Evolutionary conservation across 2,797 vertebrate genomes (phyloP).

Genomic region (Dermochelys coriacea): DNA sequence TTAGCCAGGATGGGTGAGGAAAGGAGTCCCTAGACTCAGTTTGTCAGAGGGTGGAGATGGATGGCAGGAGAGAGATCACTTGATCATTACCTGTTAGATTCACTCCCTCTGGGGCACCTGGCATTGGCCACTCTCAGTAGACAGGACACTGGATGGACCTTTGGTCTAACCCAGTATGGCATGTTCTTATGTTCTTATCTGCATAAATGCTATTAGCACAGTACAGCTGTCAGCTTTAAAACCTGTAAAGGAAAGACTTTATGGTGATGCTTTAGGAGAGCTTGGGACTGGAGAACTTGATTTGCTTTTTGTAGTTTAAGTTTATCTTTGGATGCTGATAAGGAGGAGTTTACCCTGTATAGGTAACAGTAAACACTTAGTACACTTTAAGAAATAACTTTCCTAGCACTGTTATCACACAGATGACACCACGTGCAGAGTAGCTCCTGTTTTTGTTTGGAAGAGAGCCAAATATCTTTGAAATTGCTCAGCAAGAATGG

Average conservation of each 20-base stretch:
- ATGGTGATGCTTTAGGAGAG: constrained; percentile 22
- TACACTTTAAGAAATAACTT: constrained; percentile 17
- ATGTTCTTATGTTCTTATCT: not conserved
- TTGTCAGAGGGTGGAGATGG: too few species aligned
- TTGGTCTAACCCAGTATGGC: too few species aligned
- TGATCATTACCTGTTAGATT: too few species aligned
- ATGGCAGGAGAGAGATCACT: too few species aligned
- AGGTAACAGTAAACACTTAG: constrained; percentile 24
- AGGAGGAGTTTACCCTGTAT: constrained; percentile 30
- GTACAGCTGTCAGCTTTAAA: constrained; percentile 28
- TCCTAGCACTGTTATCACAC: not conserved
- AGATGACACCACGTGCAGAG: not conserved
- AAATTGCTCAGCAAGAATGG: not conserved
- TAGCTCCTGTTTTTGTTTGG: not conserved
- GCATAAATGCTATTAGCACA: constrained; percentile 40
- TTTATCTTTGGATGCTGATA: constrained; percentile 26
- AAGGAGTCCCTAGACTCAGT: too few species aligned
- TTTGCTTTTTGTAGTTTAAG: constrained; percentile 11
- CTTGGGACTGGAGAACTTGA: constrained; percentile 5
- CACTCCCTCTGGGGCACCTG: too few species aligned
- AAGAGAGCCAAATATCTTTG: constrained; percentile 5
- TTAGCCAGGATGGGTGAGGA: too few species aligned
- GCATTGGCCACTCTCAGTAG: too few species aligned
- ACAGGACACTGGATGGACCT: too few species aligned
- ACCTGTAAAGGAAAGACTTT: not conserved